A percentile compares a stretch with the other conserved stretches of the same genome.
Conservation (phyloP, 1,140 invertebrate species). For the Teleogryllus occipitalis region DNA sequence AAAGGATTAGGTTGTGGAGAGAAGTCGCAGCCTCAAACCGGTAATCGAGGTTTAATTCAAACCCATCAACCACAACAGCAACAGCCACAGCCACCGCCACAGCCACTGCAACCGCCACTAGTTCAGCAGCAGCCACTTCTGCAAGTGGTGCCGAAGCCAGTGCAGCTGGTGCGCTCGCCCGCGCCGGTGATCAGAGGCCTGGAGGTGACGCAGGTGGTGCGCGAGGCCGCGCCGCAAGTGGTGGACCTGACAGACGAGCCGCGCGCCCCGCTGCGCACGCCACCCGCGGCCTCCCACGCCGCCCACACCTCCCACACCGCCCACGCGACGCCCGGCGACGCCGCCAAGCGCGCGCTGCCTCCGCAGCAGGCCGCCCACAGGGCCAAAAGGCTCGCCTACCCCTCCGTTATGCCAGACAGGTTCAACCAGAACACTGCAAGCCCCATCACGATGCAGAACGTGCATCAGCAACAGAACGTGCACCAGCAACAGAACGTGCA, state of each 20-base stretch:
- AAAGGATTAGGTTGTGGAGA: constrained; percentile 26
- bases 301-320: too few relatives aligned
- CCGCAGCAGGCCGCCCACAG: too few relatives aligned
- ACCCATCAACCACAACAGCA: background rate
- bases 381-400: too few relatives aligned
- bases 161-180: background rate
- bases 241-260: background rate
- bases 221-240: background rate
- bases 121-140: too few relatives aligned
- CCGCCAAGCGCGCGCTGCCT: background rate
- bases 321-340: background rate
- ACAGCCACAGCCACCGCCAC: background rate
- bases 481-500: too few relatives aligned
- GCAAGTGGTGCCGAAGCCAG: background rate
- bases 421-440: too few relatives aligned
- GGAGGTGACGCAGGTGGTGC: background rate
- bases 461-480: too few relatives aligned
- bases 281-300: too few relatives aligned
- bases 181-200: too few relatives aligned
- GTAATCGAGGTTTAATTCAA: background rate
- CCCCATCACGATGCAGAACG: too few relatives aligned
- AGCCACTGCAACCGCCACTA: background rate
- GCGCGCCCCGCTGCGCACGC: background rate
- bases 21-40: background rate
- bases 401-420: too few relatives aligned